Base-by-base conservation (phyloP, 1,140 invertebrate species). In the Danaus plexippus region DNA sequence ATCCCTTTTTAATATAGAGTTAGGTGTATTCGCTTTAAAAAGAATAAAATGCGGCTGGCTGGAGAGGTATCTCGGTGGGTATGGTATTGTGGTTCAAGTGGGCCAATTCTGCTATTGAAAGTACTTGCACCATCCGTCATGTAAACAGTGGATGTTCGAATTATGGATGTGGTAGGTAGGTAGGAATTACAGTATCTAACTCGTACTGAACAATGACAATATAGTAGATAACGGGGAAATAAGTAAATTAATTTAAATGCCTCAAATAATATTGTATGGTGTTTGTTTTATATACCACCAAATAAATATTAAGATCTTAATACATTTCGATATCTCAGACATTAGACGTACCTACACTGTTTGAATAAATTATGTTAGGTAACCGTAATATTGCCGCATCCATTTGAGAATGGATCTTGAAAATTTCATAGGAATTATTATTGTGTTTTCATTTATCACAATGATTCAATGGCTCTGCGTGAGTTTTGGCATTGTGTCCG, bases 401-500 rank as follows among this genome's bases (percentile, higher is more conserved):
- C 70, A 70, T 11, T 10, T n/a, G 8, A n/a, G 50, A 48, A 1
- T n/a, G 47, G 45, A 46, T 54, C 60, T 47, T 10, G 18, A 49
- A 56, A 69, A 66, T 69, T 63, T 63, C 57, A 62, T 69, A 32
- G 62, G 76, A 77, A 72, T 77, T 72, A 77, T 77, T 79, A 80
- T 81, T 78, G 69, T 85, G 81, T 82, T 85, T 85, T 85, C 74
- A 74, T 85, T 78, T 77, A 75, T 71, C 69, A 66, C 63, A 61
- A 54, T 52, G 55, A 54, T 68, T 82, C 79, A 82, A 82, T 82
- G 66, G 69, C 79, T 9, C 81, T 69, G 81, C 79, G 66, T 82
- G 81, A 66, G 75, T 77, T 81, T 80, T 67, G 64, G 57, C 59
- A 72, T 80, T 82, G 74, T 80, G 57, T 57, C 9, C 50, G 45